Conservation (phyloP, 92 coral and sea anemone genomes). For the Umimayanthus chanpuru region DNA sequence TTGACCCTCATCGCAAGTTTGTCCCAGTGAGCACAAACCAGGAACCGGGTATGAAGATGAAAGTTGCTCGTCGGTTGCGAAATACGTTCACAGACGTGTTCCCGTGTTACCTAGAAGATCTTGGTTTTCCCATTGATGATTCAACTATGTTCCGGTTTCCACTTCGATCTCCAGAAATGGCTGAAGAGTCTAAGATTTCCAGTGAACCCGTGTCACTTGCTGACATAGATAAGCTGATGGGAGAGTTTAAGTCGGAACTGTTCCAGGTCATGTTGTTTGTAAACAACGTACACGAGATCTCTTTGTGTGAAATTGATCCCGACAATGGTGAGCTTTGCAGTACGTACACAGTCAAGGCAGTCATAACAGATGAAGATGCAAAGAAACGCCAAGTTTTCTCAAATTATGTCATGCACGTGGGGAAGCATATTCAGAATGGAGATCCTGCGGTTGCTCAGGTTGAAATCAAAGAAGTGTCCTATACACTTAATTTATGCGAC, state of each 20-base stretch:
- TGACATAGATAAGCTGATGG: constrained; percentile 48
- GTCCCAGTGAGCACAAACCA: constrained; percentile 61
- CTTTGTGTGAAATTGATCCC: constrained; percentile 61
- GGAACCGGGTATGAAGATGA: constrained; percentile 68
- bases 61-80: constrained; percentile 31
- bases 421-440: neutral
- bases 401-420: neutral
- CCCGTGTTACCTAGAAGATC: constrained; percentile 54
- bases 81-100: constrained; percentile 58
- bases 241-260: constrained; percentile 61
- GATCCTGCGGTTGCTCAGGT: neutral
- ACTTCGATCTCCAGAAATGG: constrained; percentile 48
- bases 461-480: constrained; percentile 44
- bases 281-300: constrained; percentile 69
- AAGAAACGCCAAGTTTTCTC: constrained; percentile 35
- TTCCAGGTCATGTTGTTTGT: constrained; percentile 75
- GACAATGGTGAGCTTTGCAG: constrained; percentile 38
- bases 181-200: constrained; percentile 43
- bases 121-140: constrained; percentile 51
- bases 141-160: constrained; percentile 79
- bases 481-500: constrained; percentile 58
- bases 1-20: constrained; percentile 78
- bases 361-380: constrained; percentile 50
- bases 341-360: constrained; percentile 51
- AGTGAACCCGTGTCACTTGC: neutral